These are phyloP conservation scores for Reticulitermes lucifugus DNA, from an alignment of 2,888 invertebrate species.

Conservation along the genomic window DNA sequence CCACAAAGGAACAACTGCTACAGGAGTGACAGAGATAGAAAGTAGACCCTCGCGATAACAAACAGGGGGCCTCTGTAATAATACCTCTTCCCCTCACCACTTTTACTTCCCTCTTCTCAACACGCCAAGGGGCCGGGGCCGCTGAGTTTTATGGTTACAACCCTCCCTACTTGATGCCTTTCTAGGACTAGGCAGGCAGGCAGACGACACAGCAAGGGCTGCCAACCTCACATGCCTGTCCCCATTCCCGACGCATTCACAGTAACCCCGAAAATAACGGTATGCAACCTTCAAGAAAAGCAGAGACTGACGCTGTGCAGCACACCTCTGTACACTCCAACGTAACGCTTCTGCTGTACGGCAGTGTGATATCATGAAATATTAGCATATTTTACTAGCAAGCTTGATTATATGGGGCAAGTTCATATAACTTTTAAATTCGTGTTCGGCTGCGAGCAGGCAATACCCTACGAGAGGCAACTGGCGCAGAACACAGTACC, in stretches of 20 bases:
- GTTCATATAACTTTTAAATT: no score
- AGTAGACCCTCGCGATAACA: neutral
- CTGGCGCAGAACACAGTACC: no score
- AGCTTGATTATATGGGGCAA: no score
- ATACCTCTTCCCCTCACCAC: slow-evolving; percentile 7
- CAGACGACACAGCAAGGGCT: slow-evolving; percentile 40
- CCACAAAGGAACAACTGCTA: slow-evolving; percentile 16
- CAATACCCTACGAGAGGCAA: no score
- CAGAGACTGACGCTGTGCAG: no score
- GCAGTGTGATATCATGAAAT: no score
- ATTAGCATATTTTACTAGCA: no score
- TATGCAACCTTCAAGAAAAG: neutral
- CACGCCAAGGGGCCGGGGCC: neutral
- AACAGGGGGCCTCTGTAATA: slow-evolving; percentile 4
- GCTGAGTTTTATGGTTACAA: slow-evolving; percentile 3
- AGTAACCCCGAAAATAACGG: neutral
- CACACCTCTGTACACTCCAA: no score
- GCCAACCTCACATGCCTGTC: slow-evolving; percentile 24
- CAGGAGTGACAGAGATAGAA: neutral
- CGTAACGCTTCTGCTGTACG: no score
- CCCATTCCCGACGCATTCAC: neutral
- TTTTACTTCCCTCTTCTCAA: neutral
- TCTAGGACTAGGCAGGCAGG: neutral
- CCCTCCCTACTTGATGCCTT: slow-evolving; percentile 8
- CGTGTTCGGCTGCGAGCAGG: no score